Conservation (phyloP, 2,113 vertebrate genomes). For the Speoplatyrhinus poulsoni region DNA sequence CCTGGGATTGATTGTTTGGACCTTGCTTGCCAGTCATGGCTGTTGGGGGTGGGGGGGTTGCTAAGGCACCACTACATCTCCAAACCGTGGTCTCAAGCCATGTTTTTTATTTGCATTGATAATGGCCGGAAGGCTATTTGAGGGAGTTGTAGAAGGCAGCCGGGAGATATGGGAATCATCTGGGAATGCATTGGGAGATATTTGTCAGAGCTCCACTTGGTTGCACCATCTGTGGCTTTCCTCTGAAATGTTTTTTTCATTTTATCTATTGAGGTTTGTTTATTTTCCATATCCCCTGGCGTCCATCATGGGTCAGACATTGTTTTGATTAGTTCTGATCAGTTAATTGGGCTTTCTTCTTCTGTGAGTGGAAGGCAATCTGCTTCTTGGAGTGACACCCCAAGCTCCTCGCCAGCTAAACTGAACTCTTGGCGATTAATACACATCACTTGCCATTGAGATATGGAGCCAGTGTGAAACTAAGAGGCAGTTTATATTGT, state of each 20-base stretch:
- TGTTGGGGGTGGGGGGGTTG: conserved; percentile 10
- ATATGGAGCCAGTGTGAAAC: not conserved
- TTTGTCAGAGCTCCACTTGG: conserved; percentile 39
- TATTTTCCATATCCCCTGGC: conserved; percentile 40
- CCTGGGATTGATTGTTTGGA: not conserved
- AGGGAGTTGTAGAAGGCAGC: conserved; percentile 43
- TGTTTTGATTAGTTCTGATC: conserved; percentile 66
- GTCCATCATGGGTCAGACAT: conserved; percentile 41
- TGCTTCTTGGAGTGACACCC: conserved; percentile 23
- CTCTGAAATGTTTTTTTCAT: conserved; percentile 52
- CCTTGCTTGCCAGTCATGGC: conserved; percentile 13
- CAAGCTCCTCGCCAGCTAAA: conserved; percentile 5
- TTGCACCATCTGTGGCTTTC: conserved; percentile 68
- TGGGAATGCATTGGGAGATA: conserved; percentile 6
- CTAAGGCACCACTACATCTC: conserved; percentile 15
- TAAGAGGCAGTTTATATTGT: too few species aligned
- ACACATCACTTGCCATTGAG: not conserved
- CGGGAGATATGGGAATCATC: conserved; percentile 45
- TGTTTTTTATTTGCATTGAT: conserved; percentile 74
- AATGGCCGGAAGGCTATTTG: conserved; percentile 55
- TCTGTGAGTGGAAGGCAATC: conserved; percentile 44
- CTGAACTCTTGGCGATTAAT: conserved; percentile 22
- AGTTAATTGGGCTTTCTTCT: conserved; percentile 56
- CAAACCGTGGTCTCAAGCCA: conserved; percentile 53
- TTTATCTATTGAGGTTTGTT: conserved; percentile 57